phyloP scores from a whole-genome alignment of 2,888 invertebrate species.

The Trimorus sp. region DNA sequence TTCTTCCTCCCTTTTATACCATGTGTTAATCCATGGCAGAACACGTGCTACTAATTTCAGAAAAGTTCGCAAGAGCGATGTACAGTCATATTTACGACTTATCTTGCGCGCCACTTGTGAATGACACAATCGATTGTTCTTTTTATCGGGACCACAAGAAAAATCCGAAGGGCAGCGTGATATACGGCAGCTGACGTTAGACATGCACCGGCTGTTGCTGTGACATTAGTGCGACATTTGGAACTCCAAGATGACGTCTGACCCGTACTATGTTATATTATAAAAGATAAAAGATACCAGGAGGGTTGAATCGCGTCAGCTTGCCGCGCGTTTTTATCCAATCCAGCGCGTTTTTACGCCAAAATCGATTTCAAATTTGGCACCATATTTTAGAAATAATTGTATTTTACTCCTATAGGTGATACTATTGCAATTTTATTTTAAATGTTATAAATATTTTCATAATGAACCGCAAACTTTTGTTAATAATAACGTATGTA shows the following conservation, averaged over 20 bases:
- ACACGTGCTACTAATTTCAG: no score
- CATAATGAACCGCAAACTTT: no score
- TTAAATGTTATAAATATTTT: no score
- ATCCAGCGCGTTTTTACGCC: background rate
- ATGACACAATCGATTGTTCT: conserved; percentile 63
- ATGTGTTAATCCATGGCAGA: no score
- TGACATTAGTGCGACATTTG: conserved; percentile 75
- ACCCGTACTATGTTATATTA: conserved; percentile 43
- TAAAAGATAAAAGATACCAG: conserved; percentile 43
- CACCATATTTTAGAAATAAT: no score
- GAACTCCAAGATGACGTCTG: conserved; percentile 70
- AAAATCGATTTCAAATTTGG: no score
- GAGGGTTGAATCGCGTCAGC: conserved; percentile 63
- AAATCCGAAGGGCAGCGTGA: conserved; percentile 60
- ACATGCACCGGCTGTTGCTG: conserved; percentile 77
- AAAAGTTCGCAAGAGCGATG: no score
- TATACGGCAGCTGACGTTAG: conserved; percentile 76
- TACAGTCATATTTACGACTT: conserved; percentile 47
- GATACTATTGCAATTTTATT: no score
- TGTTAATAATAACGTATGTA: no score
- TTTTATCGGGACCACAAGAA: conserved; percentile 60
- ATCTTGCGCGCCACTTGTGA: conserved; percentile 46
- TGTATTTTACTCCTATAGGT: no score
- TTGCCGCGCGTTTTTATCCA: conserved; percentile 50
- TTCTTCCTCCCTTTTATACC: no score